Conservation (phyloP, 2,888 invertebrate genomes). For the Acrocyrtus sp. region DNA sequence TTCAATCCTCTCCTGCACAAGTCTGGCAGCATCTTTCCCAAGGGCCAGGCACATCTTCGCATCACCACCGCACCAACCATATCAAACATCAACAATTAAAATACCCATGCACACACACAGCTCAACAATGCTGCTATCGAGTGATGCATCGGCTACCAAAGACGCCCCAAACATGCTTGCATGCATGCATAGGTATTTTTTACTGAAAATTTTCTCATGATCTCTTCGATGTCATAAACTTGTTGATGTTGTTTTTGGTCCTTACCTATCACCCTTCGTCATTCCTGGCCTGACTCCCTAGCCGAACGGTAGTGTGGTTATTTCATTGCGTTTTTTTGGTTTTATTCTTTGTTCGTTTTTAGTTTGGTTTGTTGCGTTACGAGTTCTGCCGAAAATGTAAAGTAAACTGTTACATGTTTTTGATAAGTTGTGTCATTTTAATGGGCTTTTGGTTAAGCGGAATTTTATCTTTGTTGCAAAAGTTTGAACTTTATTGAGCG, state of each 20-base stretch:
- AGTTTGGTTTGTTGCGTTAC: neutral
- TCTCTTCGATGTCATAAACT: slow-evolving; percentile 13
- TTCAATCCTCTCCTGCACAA: slow-evolving; percentile 18
- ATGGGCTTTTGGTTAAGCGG: neutral
- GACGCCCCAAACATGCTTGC: no score
- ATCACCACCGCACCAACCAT: slow-evolving; percentile 27
- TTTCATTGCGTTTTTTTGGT: slow-evolving; percentile 1
- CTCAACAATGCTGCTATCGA: no score
- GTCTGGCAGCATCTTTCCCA: slow-evolving; percentile 41
- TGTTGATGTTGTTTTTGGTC: slow-evolving; percentile 17
- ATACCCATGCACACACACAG: slow-evolving; percentile 17
- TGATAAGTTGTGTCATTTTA: no score
- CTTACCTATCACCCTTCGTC: slow-evolving; percentile 26
- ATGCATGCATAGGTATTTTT: slow-evolving; percentile 9
- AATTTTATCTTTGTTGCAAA: no score
- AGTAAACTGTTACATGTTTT: neutral
- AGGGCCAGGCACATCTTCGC: slow-evolving; percentile 40
- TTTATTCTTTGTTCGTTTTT: slow-evolving; percentile 6
- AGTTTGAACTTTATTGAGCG: no score
- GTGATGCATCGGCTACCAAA: no score
- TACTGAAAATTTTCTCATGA: slow-evolving; percentile 21
- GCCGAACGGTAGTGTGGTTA: slow-evolving; percentile 20
- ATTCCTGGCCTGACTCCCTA: slow-evolving; percentile 16
- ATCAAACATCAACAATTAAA: slow-evolving; percentile 44
- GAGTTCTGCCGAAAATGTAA: neutral